These are phyloP conservation scores for Drosophila anceps DNA, from an alignment of 2,888 invertebrate species.

Conservation along the genomic window DNA sequence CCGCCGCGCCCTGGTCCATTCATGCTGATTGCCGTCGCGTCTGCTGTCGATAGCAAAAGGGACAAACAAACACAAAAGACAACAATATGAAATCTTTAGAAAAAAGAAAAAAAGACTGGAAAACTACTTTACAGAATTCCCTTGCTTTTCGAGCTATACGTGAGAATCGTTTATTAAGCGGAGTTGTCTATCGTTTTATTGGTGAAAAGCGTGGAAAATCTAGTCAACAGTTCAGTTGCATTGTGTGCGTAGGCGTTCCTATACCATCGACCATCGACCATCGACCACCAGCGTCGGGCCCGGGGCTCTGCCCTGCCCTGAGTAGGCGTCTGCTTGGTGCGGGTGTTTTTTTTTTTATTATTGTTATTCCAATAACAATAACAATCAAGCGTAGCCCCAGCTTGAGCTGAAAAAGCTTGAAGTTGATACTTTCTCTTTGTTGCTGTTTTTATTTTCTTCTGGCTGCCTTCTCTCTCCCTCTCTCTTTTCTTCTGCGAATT, in stretches of 20 bases:
- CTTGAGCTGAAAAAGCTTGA: conserved; percentile 49
- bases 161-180: conserved; percentile 72
- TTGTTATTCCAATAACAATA: conserved; percentile 51
- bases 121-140: conserved; percentile 30
- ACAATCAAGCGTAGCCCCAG: conserved; percentile 47
- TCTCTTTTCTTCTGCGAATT: conserved; percentile 42
- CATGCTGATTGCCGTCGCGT: conserved; percentile 73
- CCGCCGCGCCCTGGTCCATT: conserved; percentile 60
- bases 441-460: conserved; percentile 34
- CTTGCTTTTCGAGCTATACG: conserved; percentile 32
- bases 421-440: conserved; percentile 78
- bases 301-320: conserved; percentile 18
- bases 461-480: neutral
- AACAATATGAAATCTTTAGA: conserved; percentile 45
- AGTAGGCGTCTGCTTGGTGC: conserved; percentile 55
- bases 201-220: conserved; percentile 65
- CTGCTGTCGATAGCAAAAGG: conserved; percentile 63
- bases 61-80: conserved; percentile 39
- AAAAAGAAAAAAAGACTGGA: conserved; percentile 27
- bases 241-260: conserved; percentile 50
- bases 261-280: conserved; percentile 45
- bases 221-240: conserved; percentile 33
- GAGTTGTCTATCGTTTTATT: conserved; percentile 66
- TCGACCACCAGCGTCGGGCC: conserved; percentile 55
- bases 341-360: conserved; percentile 28